A percentile compares a stretch with the other conserved stretches of the same genome.
These are phyloP conservation scores for Rousettus madagascariensis DNA, from an alignment of 2,797 vertebrate species.

Conservation along the genomic window DNA sequence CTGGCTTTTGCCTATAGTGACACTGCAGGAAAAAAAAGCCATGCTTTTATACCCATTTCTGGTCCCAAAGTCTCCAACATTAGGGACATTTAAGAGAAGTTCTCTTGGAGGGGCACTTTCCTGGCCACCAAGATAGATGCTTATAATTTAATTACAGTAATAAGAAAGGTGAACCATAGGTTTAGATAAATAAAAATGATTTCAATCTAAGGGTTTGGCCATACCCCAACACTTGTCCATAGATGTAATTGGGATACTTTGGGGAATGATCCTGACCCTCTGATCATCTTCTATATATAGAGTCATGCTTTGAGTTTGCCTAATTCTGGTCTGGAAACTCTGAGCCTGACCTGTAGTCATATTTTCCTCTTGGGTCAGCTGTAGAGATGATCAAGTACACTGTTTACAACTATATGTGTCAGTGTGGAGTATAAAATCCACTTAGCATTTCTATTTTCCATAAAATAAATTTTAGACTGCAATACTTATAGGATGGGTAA, in stretches of 20 bases:
- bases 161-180: background rate
- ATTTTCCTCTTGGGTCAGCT: background rate
- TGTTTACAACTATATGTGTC: background rate
- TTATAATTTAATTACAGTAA: background rate
- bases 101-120: background rate
- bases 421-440: background rate
- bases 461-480: background rate
- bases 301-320: background rate
- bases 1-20: background rate
- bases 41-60: background rate
- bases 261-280: background rate
- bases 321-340: background rate
- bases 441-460: constrained; percentile 32
- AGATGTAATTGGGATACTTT: background rate
- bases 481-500: background rate
- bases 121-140: background rate
- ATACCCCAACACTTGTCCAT: background rate
- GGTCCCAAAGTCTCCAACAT: background rate
- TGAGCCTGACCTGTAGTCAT: background rate
- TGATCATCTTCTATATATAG: background rate
- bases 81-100: background rate
- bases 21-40: background rate
- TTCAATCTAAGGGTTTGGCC: background rate
- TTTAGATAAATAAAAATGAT: constrained; percentile 6
- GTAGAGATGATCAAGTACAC: background rate